Base-by-base conservation (phyloP, 2,888 invertebrate species). In the Tholera decimalis region DNA sequence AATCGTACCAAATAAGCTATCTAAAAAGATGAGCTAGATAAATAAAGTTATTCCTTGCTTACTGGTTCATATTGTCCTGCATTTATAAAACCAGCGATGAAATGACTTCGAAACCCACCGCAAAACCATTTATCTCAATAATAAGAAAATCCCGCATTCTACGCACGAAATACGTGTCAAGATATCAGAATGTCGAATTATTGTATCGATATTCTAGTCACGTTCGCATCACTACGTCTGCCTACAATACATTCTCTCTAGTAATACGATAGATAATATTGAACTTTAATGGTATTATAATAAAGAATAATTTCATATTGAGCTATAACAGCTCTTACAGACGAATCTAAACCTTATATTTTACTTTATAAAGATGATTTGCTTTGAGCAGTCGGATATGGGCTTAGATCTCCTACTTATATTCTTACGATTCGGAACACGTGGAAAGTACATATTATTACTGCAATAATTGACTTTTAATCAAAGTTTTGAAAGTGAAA, bases 121-220 rank as follows among this genome's bases (percentile, higher is more conserved):
- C 72, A 68, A 77, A 77, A 51, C 62, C 58, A 85, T 88, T 82
- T 78, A 73, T 79, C 66, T 71, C 65, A 63, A 69, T 78, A 77
- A 72, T 60, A 73, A 73, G 62, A 82, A 82, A 77, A 83, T 83
- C 83, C 60, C 70, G 69, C 63, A 91, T 89, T 90, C 90, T 18
- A 58, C 46, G 76, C 91, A 89, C 89, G 89, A 77, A 86, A 88
- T 88, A 78, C 85, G 82, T 89, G 91, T 87, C 89, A 85, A 81
- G 64, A 83, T 77, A 83, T 82, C 75, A 79, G 85, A 83, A 82
- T 64, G 67, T 82, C 76, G 78, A 86, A 85, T 85, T 73, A 75
- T 75, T 72, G 47, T 82, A 88, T 91, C 91, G 90, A 91, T 86
- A 90, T 89, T 86, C 68, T 37, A 57, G 72, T 83, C 91, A 91